Conservation (phyloP, 2,888 invertebrate genomes). For the Cistogaster globosa region DNA sequence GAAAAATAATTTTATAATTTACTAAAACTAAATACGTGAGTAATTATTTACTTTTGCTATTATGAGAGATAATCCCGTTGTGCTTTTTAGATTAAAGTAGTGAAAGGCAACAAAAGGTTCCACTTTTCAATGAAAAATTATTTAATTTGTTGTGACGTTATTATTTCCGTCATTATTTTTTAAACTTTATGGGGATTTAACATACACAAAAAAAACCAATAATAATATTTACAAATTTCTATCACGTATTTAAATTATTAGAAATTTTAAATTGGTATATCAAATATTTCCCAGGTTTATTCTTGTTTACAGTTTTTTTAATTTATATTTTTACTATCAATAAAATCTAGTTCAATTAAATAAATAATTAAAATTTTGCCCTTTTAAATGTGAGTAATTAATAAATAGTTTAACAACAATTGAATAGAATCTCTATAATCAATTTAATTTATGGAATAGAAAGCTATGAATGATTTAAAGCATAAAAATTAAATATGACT, state of each 20-base stretch:
- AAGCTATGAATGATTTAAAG: slow-evolving; percentile 29
- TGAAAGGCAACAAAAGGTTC: no score
- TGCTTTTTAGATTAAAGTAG: neutral
- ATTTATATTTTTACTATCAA: neutral
- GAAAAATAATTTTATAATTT: neutral
- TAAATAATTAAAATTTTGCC: neutral
- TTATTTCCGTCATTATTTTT: no score
- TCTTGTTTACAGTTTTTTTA: neutral
- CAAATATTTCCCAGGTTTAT: neutral
- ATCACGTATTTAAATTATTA: no score
- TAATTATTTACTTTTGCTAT: neutral
- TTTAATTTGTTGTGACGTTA: no score
- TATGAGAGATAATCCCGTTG: neutral
- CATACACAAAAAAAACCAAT: no score
- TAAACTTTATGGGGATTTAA: no score
- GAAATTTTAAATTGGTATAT: neutral
- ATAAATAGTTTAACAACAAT: slow-evolving; percentile 3
- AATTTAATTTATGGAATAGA: slow-evolving; percentile 10
- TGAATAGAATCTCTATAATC: neutral
- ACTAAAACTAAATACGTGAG: neutral
- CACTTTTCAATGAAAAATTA: no score
- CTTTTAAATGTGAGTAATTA: slow-evolving; percentile 17
- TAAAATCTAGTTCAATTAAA: neutral
- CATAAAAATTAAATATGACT: slow-evolving; percentile 20
- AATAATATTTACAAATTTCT: no score